Evolutionary conservation across 2,888 invertebrate species (phyloP), one percentile per base, ranked within the genome.

Genomic region (Hermaeophaga mercurialis): DNA sequence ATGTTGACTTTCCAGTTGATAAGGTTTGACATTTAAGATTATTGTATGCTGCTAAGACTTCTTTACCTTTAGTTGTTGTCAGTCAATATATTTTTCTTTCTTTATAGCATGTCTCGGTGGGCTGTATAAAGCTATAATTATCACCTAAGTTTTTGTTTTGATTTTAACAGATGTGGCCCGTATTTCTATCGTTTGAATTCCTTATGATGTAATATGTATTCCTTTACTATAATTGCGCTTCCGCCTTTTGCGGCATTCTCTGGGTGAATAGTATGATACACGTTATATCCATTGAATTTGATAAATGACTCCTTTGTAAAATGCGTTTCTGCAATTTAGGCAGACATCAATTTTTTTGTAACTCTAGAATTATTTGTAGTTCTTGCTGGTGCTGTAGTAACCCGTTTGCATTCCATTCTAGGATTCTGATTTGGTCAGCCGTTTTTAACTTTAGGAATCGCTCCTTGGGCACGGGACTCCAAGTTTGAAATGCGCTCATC

Each of bases 271-370:
- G 15, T 36, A 17, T 36, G 36, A 36, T 36, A 36, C 33, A 11
- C 33, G 2, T 34, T 34, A 34, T 34, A 34, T 12, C 33, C 33
- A 2, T 28, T 28, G 9, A 28, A 28, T 28, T 28, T 28, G 4
- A 28, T 28, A 9, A 28, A 28, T 9, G 22, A 22, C 22, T 6
- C 22, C 9, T 28, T 6, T 3, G 28, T 28, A 9, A 28, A 28
- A 8, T 28, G 28, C n/a, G 26, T 24, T 26, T 44, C 44, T 15
- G 22, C 24, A 24, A 24, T 4, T n/a, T n/a, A 3, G 26, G 44
- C n/a, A n/a, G 18, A 44, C 44, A 24, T 44, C 44, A 11, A 44
- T 18, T 44, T 44, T 44, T 44, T 44, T 15, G n/a, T 24, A n/a
- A 33, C 5, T 26, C 26, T 3, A 24, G 1, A 26, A 43, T 6